A percentile compares a stretch with the other conserved stretches of the same genome.
Conservation (phyloP, 2,888 invertebrate genomes). For the Pardosa pseudoannulata region DNA sequence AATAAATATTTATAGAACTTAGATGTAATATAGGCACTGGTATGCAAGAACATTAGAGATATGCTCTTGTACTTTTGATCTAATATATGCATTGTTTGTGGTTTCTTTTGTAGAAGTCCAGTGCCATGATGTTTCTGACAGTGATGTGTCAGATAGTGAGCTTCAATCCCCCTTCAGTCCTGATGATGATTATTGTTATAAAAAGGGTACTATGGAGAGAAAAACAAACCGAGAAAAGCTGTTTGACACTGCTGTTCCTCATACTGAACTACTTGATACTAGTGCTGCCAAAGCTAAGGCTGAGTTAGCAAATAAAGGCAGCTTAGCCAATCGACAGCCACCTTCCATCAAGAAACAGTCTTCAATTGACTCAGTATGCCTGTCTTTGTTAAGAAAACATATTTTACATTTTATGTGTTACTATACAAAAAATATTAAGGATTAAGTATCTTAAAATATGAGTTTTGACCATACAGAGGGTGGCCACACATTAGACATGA, state of each 20-base stretch:
- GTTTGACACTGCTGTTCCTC: constrained; percentile 80
- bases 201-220: constrained; percentile 85
- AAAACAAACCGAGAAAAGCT: constrained; percentile 77
- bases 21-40: too few relatives aligned
- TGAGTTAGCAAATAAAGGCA: constrained; percentile 86
- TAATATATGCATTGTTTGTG: too few relatives aligned
- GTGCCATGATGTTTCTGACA: constrained; percentile 86
- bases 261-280: constrained; percentile 90
- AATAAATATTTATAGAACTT: too few relatives aligned
- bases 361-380: constrained; percentile 78
- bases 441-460: too few relatives aligned
- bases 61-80: not conserved
- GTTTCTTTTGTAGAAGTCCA: constrained; percentile 44
- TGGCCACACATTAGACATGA: too few relatives aligned
- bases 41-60: not conserved
- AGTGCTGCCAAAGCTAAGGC: constrained; percentile 90
- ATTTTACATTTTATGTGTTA: not conserved
- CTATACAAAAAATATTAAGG: too few relatives aligned
- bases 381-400: too few relatives aligned
- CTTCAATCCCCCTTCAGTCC: constrained; percentile 76
- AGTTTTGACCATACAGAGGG: too few relatives aligned
- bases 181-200: constrained; percentile 80
- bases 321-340: constrained; percentile 83
- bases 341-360: constrained; percentile 77
- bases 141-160: constrained; percentile 89